Base-by-base conservation (phyloP, 2,888 invertebrate genomes). In the Euclidia mi region DNA sequence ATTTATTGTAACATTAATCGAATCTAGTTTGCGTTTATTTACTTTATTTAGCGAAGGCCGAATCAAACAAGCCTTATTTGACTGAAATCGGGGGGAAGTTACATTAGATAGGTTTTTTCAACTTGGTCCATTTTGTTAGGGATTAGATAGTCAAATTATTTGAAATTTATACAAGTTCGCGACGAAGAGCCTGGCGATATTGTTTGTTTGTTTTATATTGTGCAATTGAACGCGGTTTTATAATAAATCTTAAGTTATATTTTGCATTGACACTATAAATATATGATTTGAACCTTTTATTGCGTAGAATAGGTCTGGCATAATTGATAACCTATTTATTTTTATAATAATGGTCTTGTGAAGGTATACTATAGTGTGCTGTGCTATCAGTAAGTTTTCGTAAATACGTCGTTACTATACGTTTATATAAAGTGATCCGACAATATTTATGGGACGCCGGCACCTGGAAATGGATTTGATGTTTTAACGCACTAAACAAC, bases 71-170 rank as follows among this genome's bases (percentile, higher is more conserved):
- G 56, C 64, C 52, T 72, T 50, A 34, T 61, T 70, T 73, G 71
- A 70, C 74, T 72, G 74, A 73, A 67, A 64, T 52, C 12, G n/a
- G 50, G 40, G n/a, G 35, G 45, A 53, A 42, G 52, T 60, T 51
- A 31, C 53, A 65, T 79, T 84, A 83, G 82, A 75, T 83, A 81
- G 76, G 65, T 69, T 79, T 79, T n/a, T 78, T 70, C 56, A 68
- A 76, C 62, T 81, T 72, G 60, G 72, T 78, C 75, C 71, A 73
- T 77, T 81, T 76, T 74, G 67, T 82, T 78, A 78, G 67, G 60
- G 71, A 47, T 82, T 85, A 85, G 81, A 78, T 87, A 87, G 85
- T 74, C 56, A 74, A 87, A 84, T 85, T 83, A 78, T 81, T 82
- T 81, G 57, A 64, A 77, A 65, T 71, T 67, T 66, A 56, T 58